Evolutionary conservation across 2,113 vertebrate species (phyloP).

Genomic region (Pedionomus torquatus): DNA sequence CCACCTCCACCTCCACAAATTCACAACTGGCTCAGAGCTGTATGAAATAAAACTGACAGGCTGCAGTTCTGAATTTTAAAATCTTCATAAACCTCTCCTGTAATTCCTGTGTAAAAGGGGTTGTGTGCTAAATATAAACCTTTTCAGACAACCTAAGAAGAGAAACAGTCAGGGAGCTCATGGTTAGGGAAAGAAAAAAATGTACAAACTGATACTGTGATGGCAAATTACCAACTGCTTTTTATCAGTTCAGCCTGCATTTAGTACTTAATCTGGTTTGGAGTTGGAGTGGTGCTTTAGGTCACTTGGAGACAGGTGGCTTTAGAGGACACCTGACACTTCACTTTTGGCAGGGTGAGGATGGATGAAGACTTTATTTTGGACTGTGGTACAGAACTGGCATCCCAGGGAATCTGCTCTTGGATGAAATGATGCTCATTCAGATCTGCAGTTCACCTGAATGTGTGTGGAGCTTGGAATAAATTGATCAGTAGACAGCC

Average conservation of each 20-base stretch:
- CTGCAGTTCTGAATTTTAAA: not conserved
- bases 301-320: not conserved
- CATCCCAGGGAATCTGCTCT: not conserved
- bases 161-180: not conserved
- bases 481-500: not conserved
- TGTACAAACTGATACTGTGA: not conserved
- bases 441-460: not conserved
- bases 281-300: not conserved
- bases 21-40: constrained; percentile 17
- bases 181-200: not conserved
- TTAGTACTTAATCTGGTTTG: not conserved
- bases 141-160: not conserved
- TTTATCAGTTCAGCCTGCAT: not conserved
- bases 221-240: not conserved
- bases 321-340: not conserved
- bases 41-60: not conserved
- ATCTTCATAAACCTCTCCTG: not conserved
- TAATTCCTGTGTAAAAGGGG: not conserved
- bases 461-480: not conserved
- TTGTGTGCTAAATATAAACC: not conserved
- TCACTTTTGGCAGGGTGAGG: not conserved
- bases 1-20: not conserved
- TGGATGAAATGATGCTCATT: not conserved
- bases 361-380: not conserved
- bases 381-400: not conserved